Base-by-base conservation (phyloP, 2,797 vertebrate genomes). In the Phataginus tetradactyla region DNA sequence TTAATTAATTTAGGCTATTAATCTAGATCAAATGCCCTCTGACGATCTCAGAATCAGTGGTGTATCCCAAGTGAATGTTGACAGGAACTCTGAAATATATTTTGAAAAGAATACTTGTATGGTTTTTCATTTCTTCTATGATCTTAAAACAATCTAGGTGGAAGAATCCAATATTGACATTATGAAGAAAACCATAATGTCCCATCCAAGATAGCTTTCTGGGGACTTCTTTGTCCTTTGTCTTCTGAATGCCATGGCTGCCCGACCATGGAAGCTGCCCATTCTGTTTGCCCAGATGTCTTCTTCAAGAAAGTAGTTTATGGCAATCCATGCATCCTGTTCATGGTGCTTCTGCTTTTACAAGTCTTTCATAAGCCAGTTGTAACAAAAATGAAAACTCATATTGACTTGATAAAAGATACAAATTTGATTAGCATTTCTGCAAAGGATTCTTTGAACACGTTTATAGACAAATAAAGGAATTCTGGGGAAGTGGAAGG, bases 1-100 rank as follows among this genome's bases (percentile, higher is more conserved):
- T 98, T 98, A 98, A 98, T 98, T 98, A 98, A 98, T 98, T 98
- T 96, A 95, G 96, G 91, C 94, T 98, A 97, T 97, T 98, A 97
- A 98, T 98, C 97, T 98, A 97, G 88, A 96, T 96, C 94, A 96
- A 90, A 97, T 95, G 93, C 98, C 95, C 97, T 98, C 80, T 97
- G 97, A 98, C 97, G 59, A 97, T 97, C 92, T 83, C 39, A 71
- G 89, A 95, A 85, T 96, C 97, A 95, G 90, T 97, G 84, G 96
- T 80, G 29, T 81, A 80, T 97, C 96, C 95, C 96, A 95, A 86
- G 91, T 98, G 98, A 93, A 96, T 98, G 88, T 93, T 97, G 94
- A 95, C 75, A 97, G 96, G 97, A 95, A 95, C 97, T 86, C 90
- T 66, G 84, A 96, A 90, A 97, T 96, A 88, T 97, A 96, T 97